Evolutionary conservation across 2,113 vertebrate genomes (phyloP).

Genomic region (Pachycephala philippinensis): DNA sequence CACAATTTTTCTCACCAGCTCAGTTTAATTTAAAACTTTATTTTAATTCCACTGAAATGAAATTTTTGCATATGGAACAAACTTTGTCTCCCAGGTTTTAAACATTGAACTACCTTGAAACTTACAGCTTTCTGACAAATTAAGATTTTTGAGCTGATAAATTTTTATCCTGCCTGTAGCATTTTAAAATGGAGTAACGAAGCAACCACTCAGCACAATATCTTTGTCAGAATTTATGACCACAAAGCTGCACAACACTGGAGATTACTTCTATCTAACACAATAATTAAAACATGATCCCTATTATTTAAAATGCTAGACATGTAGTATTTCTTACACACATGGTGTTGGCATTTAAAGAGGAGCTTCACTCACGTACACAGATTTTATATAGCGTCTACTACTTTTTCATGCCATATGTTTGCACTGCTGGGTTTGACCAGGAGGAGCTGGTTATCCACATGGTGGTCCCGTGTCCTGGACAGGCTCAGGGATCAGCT

Average conservation of each 20-base stretch:
- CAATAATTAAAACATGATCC: not conserved
- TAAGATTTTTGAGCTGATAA: not conserved
- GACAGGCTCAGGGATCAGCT: not conserved
- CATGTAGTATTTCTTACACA: not conserved
- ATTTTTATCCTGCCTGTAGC: not conserved
- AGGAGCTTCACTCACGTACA: not conserved
- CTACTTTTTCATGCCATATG: not conserved
- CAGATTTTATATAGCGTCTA: not conserved
- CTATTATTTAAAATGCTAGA: not conserved
- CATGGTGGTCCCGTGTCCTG: rapidly evolving
- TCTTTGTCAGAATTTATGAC: not conserved
- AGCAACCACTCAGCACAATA: not conserved
- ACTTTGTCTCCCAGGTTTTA: not conserved
- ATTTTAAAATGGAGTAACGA: not conserved
- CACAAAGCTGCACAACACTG: not conserved
- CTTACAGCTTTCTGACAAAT: not conserved
- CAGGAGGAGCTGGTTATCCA: not conserved
- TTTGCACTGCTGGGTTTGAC: not conserved
- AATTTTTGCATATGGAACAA: not conserved
- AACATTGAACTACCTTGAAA: not conserved
- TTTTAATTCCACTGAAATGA: not conserved
- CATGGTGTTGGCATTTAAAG: rapidly evolving
- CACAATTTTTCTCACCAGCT: not conserved
- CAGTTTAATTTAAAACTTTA: not conserved
- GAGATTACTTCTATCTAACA: not conserved